phyloP scores from a whole-genome alignment of 64 coral and sea anemone species.

The Montipora cactus region DNA sequence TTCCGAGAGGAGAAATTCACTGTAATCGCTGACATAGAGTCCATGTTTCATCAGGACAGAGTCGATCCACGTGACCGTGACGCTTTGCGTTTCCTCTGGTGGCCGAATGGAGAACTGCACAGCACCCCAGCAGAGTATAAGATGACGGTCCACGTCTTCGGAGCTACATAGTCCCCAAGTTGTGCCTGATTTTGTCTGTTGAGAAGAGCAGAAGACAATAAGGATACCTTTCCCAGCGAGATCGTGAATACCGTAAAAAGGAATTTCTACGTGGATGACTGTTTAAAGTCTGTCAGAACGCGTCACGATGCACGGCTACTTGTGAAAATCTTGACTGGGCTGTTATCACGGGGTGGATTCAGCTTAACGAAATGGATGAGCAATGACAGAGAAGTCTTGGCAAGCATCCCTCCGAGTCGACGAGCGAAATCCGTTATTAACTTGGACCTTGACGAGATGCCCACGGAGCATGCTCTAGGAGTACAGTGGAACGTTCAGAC shows the following conservation, averaged over 20 bases:
- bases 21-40: not conserved
- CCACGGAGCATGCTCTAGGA: not conserved
- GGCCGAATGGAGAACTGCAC: not conserved
- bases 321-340: not conserved
- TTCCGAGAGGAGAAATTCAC: not conserved
- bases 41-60: too few species aligned
- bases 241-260: not conserved
- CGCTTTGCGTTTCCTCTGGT: not conserved
- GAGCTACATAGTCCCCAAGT: not conserved
- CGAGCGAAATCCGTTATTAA: not conserved
- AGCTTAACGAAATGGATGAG: constrained; percentile 7
- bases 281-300: not conserved
- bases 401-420: not conserved
- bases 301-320: not conserved
- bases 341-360: constrained; percentile 18
- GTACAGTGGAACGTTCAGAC: constrained; percentile 25
- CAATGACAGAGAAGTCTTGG: not conserved
- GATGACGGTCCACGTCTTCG: not conserved
- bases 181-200: not conserved
- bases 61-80: not conserved
- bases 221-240: not conserved
- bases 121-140: not conserved
- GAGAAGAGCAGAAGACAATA: not conserved
- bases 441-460: constrained; percentile 19
- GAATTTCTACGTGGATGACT: constrained; percentile 44